These are phyloP conservation scores for Erebia palarica DNA, from an alignment of 2,888 invertebrate genomes.

Conservation along the genomic window DNA sequence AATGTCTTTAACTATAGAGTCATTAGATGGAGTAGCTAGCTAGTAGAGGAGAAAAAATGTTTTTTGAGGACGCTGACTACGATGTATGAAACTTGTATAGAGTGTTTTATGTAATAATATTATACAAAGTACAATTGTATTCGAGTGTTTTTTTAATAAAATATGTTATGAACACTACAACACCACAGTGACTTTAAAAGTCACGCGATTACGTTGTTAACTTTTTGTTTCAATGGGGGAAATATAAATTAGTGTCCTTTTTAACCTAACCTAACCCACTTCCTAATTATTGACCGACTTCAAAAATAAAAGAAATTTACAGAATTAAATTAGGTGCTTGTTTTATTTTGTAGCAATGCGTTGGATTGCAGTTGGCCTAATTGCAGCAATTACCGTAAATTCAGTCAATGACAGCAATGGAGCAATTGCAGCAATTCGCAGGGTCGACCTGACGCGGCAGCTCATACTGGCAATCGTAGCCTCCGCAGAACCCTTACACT, in stretches of 20 bases:
- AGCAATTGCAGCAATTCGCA: conserved; percentile 61
- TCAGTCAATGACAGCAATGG: no score
- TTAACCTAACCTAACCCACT: background rate
- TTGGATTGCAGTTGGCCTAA: no score
- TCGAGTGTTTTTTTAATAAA: conserved; percentile 23
- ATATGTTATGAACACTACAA: conserved; percentile 36
- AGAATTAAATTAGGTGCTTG: no score
- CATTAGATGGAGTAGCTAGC: no score
- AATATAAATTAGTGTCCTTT: conserved; percentile 1
- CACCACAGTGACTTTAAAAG: conserved; percentile 45
- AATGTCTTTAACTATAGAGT: no score
- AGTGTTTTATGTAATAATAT: background rate
- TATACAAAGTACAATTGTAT: conserved; percentile 11
- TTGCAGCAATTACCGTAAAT: no score
- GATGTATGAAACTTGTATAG: background rate
- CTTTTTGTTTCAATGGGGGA: conserved; percentile 12
- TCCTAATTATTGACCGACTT: background rate
- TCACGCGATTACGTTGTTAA: conserved; percentile 52
- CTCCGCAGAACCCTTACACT: conserved; percentile 86
- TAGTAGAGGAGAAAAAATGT: no score
- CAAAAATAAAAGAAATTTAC: no score
- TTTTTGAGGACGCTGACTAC: background rate
- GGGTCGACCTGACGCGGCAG: conserved; percentile 82
- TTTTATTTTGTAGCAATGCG: no score
- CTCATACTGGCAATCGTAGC: conserved; percentile 93